Conservation (phyloP, 2,888 invertebrate genomes). For the Rapana venosa region DNA sequence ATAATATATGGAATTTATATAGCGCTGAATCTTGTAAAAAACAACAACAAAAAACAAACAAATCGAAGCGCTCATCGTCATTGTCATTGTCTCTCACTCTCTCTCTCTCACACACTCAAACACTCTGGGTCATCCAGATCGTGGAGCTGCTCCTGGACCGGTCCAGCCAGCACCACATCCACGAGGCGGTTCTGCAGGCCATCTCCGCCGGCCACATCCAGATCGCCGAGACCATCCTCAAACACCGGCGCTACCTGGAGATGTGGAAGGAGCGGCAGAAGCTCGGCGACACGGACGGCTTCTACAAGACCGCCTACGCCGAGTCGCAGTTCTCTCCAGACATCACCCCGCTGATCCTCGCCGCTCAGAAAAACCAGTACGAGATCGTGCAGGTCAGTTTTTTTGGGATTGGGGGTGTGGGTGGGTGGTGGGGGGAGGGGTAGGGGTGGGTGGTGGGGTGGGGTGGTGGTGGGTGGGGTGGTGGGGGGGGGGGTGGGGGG, state of each 20-base stretch:
- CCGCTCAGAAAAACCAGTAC: slow-evolving; percentile 76
- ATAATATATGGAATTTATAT: too few species aligned
- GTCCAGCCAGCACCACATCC: slow-evolving; percentile 72
- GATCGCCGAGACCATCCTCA: slow-evolving; percentile 76
- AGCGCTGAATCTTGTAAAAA: too few species aligned
- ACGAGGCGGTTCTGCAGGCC: slow-evolving; percentile 75
- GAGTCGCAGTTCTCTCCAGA: slow-evolving; percentile 76
- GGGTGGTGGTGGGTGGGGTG: not conserved
- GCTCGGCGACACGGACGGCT: slow-evolving; percentile 65
- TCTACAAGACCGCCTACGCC: slow-evolving; percentile 69
- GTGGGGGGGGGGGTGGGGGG: not conserved
- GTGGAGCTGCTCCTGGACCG: slow-evolving; percentile 73
- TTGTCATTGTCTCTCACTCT: not conserved
- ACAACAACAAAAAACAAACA: too few species aligned
- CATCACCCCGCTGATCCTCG: slow-evolving; percentile 75
- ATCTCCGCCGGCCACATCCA: slow-evolving; percentile 77
- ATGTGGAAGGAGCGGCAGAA: slow-evolving; percentile 68
- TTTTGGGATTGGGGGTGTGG: not conserved
- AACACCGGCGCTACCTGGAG: slow-evolving; percentile 74
- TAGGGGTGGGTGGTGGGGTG: not conserved
- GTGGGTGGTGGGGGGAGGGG: too few species aligned
- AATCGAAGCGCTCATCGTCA: too few species aligned
- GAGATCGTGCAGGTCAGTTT: slow-evolving; percentile 68
- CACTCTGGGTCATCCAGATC: slow-evolving; percentile 67
- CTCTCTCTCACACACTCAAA: too few species aligned